Conservation (phyloP, 2,797 vertebrate species). For the Myotis vivesi region DNA sequence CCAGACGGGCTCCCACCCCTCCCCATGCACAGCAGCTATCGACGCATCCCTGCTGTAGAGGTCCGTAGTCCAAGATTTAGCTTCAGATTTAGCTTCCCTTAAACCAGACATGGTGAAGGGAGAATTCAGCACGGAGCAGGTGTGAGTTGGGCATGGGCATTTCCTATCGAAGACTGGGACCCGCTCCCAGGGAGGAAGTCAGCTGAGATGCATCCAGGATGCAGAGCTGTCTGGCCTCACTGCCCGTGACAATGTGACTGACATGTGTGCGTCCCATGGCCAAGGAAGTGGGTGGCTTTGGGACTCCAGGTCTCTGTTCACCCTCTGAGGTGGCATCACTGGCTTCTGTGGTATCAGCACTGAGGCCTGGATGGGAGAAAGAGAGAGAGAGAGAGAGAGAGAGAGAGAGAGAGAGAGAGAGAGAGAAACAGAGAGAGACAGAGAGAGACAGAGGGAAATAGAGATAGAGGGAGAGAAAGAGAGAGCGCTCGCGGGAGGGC, state of each 20-base stretch:
- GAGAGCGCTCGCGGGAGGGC: neutral
- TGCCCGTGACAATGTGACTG: rapidly evolving
- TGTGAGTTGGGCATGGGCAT: neutral
- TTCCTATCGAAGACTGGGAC: neutral
- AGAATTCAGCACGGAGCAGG: neutral
- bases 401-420: neutral
- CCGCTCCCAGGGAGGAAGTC: neutral
- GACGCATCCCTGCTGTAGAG: rapidly evolving
- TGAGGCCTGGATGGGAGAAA: neutral
- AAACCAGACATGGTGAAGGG: neutral
- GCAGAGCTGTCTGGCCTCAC: neutral
- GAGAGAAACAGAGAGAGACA: neutral
- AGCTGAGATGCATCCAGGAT: rapidly evolving
- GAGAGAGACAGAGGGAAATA: neutral
- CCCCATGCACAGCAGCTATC: rapidly evolving
- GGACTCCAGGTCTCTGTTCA: neutral
- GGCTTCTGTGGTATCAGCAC: neutral
- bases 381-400: neutral
- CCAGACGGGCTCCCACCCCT: neutral
- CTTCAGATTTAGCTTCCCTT: neutral
- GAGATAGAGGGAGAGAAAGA: neutral
- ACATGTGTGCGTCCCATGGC: rapidly evolving
- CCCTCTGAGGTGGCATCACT: too few species aligned
- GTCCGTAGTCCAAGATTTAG: too few species aligned
- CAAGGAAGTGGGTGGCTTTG: neutral